Conservation (phyloP, 2,797 vertebrate genomes). For the Chaunax sp. region DNA sequence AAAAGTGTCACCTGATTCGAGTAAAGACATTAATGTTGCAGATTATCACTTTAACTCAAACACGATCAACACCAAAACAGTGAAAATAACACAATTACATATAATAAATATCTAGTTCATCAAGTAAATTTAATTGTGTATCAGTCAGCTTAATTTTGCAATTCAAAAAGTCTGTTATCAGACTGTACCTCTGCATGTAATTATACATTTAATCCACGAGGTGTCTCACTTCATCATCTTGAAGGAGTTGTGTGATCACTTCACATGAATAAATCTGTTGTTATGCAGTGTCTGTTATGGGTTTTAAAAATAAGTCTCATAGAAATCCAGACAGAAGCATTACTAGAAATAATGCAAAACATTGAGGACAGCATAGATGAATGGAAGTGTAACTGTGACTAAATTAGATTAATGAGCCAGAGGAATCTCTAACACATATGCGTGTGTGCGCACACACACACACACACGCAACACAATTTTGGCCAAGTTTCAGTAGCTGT, state of each 20-base stretch:
- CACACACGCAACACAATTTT: constrained; percentile 12
- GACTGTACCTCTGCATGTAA: constrained; percentile 13
- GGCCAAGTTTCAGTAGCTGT: constrained; percentile 41
- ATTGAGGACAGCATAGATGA: constrained; percentile 37
- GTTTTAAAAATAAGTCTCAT: constrained; percentile 34
- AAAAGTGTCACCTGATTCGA: neutral
- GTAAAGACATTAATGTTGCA: constrained; percentile 1
- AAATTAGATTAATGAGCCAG: constrained; percentile 69
- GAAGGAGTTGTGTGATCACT: constrained; percentile 12
- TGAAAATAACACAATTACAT: constrained; percentile 22
- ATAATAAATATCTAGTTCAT: constrained; percentile 4
- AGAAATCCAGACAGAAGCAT: constrained; percentile 54
- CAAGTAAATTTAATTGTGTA: constrained; percentile 21
- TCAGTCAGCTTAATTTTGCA: neutral
- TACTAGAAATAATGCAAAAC: constrained; percentile 55
- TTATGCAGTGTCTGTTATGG: constrained; percentile 28
- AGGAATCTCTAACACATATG: constrained; percentile 40
- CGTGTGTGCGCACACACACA: constrained; percentile 8
- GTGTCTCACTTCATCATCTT: constrained; percentile 41
- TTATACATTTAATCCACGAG: constrained; percentile 35
- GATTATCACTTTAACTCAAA: constrained; percentile 51
- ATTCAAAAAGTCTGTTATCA: neutral
- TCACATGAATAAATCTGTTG: constrained; percentile 32
- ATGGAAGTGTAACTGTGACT: constrained; percentile 55
- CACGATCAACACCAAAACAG: constrained; percentile 30